phyloP scores from a whole-genome alignment of 2,113 vertebrate genomes.

The Gobius niger region DNA sequence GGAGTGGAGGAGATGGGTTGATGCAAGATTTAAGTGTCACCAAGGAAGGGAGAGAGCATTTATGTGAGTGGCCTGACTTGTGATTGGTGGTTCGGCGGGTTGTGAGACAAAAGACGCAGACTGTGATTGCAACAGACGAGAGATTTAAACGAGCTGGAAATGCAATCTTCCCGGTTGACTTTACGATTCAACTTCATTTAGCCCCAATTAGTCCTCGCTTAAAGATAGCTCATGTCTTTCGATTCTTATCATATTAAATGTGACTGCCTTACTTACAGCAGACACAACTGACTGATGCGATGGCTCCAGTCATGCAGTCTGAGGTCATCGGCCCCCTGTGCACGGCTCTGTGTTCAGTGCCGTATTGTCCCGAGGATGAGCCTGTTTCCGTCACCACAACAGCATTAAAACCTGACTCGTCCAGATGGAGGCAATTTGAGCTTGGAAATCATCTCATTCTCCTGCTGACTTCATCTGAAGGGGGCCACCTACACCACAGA shows the following conservation, averaged over 20 bases:
- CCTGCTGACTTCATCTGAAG: slow-evolving; percentile 47
- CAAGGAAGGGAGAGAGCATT: background rate
- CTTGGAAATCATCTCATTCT: slow-evolving; percentile 43
- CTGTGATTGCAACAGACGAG: background rate
- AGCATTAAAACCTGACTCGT: slow-evolving; percentile 15
- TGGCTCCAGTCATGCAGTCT: slow-evolving; percentile 39
- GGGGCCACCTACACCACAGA: slow-evolving; percentile 15
- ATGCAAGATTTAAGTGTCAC: background rate
- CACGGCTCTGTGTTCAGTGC: slow-evolving; percentile 4
- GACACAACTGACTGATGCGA: slow-evolving; percentile 2
- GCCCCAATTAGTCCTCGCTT: background rate
- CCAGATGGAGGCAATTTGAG: slow-evolving; percentile 56
- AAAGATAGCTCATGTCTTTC: background rate
- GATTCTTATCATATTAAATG: background rate
- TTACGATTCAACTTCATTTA: background rate
- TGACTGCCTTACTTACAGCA: background rate
- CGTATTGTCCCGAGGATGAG: slow-evolving; percentile 36
- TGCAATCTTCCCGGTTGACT: background rate
- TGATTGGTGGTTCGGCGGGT: background rate
- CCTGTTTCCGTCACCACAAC: slow-evolving; percentile 42
- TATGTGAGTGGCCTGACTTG: background rate
- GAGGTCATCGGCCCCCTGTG: slow-evolving; percentile 45
- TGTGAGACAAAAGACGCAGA: background rate
- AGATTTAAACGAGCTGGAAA: background rate
- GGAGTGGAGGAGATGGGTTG: background rate